Conservation (phyloP, 1,140 invertebrate genomes). For the Procambarus virginalis region DNA sequence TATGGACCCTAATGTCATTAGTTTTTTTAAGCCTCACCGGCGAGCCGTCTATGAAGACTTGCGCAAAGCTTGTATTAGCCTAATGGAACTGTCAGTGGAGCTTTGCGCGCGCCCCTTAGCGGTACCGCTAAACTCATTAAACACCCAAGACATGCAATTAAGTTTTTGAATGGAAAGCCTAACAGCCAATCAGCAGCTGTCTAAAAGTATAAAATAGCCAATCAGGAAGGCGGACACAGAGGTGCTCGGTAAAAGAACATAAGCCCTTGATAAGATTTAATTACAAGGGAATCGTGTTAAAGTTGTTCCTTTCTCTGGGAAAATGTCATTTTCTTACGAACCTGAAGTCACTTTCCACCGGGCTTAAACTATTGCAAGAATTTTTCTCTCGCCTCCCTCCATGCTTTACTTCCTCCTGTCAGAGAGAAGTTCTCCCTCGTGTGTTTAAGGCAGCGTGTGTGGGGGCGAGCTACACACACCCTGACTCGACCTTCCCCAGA, state of each 20-base stretch:
- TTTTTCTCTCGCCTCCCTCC: slow-evolving; percentile 38
- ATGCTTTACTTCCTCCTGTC: not conserved
- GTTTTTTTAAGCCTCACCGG: slow-evolving; percentile 21
- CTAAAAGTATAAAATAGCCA: slow-evolving; percentile 70
- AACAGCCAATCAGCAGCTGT: slow-evolving; percentile 66
- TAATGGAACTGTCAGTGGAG: slow-evolving; percentile 58
- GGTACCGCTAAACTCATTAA: slow-evolving; percentile 69
- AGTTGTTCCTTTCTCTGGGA: slow-evolving; percentile 56
- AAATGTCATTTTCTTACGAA: slow-evolving; percentile 63
- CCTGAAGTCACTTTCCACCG: slow-evolving; percentile 27
- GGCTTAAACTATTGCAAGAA: slow-evolving; percentile 63
- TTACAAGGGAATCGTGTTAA: slow-evolving; percentile 63
- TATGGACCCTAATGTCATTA: slow-evolving; percentile 46
- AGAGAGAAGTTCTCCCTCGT: slow-evolving; percentile 12
- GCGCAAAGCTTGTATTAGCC: slow-evolving; percentile 65
- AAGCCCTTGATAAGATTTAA: slow-evolving; percentile 70
- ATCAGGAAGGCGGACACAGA: slow-evolving; percentile 62
- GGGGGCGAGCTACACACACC: not conserved
- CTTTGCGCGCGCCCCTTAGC: slow-evolving; percentile 51
- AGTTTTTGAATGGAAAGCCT: slow-evolving; percentile 69
- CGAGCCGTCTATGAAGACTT: slow-evolving; percentile 43
- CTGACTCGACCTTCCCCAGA: not conserved
- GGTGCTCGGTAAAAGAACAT: slow-evolving; percentile 64
- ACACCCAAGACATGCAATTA: slow-evolving; percentile 69
- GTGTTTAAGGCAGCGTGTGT: slow-evolving; percentile 28